Evolutionary conservation across 2,888 invertebrate species (phyloP), one percentile per base, ranked within the genome.

Genomic region (Drosophila borborema): DNA sequence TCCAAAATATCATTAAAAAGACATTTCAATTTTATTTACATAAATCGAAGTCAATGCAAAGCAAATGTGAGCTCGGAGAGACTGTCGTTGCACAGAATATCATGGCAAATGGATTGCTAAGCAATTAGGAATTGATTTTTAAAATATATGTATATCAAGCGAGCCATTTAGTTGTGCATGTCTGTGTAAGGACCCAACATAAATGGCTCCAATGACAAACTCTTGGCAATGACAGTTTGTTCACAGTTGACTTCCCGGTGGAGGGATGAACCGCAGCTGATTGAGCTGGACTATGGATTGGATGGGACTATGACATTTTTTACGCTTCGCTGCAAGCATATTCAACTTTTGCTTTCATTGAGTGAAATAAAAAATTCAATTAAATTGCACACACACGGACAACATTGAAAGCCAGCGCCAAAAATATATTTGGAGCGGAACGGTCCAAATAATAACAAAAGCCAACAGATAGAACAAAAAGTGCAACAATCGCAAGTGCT

Each of bases 351-450:
- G 82, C 79, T 81, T 87, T 85, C 78, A 82, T 80, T 80, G 87
- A 80, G 63, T 65, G 63, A 77, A 83, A 86, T 81, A 86, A 81
- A 86, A 84, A 89, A 86, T 86, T 89, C 86, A 86, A 86, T 86
- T 89, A 86, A 89, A 89, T 76, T 76, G 70, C 85, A 71, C 80
- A 84, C 72, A 75, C 72, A 75, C 73, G 71, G 65, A 72, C 76
- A 68, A 65, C 76, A 76, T 80, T 63, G 55, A 62, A 65, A 51
- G 36, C 59, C 69, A 56, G 49, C 72, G 77, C 74, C 75, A 81
- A 75, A 81, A 81, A 82, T 55, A 75, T 79, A 86, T 83, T 65
- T 74, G 68, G 87, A 89, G 72, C 84, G 80, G 60, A 86, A 85
- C 89, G 83, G 20, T 28, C 80, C 58, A 65, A 66, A 79, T 60